A percentile compares a stretch with the other conserved stretches of the same genome.
phyloP scores from a whole-genome alignment of 1,140 invertebrate species.

The Mercenaria mercenaria region DNA sequence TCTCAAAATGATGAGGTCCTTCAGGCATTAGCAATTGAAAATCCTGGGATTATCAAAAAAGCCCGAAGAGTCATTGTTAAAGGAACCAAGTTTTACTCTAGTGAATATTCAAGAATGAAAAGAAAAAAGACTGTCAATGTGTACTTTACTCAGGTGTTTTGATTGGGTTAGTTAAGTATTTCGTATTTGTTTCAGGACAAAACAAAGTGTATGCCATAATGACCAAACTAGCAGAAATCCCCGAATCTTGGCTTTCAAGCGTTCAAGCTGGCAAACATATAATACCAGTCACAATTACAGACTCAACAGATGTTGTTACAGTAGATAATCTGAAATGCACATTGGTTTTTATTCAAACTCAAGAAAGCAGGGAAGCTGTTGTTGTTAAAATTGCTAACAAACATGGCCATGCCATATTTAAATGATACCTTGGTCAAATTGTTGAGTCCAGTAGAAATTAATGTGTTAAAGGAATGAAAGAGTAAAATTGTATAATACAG shows the following conservation, averaged over 20 bases:
- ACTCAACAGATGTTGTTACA: slow-evolving; percentile 45
- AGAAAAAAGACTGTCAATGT: slow-evolving; percentile 30
- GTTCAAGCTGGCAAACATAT: slow-evolving; percentile 40
- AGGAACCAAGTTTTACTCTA: slow-evolving; percentile 29
- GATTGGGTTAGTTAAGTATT: slow-evolving; percentile 46
- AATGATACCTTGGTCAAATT: slow-evolving; percentile 2
- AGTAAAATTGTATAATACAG: slow-evolving; percentile 23
- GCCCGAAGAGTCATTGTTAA: slow-evolving; percentile 8
- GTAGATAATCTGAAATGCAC: slow-evolving; percentile 26
- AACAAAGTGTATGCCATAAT: slow-evolving; percentile 46
- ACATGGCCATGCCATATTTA: slow-evolving; percentile 40
- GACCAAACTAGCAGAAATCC: slow-evolving; percentile 7
- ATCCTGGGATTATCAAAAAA: not conserved
- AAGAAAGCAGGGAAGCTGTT: slow-evolving; percentile 25
- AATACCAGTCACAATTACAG: slow-evolving; percentile 45
- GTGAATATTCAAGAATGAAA: slow-evolving; percentile 37
- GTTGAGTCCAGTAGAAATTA: slow-evolving; percentile 8
- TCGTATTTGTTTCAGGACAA: slow-evolving; percentile 26
- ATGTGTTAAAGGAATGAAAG: not conserved
- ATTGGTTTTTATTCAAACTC: slow-evolving; percentile 40
- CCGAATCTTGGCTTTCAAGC: slow-evolving; percentile 43
- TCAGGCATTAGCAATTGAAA: not conserved
- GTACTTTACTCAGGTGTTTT: slow-evolving; percentile 29
- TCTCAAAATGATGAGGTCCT: slow-evolving; percentile 23
- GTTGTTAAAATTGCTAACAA: slow-evolving; percentile 49